Conservation (phyloP, 1,140 invertebrate genomes). For the Drosophila nigromelanica region DNA sequence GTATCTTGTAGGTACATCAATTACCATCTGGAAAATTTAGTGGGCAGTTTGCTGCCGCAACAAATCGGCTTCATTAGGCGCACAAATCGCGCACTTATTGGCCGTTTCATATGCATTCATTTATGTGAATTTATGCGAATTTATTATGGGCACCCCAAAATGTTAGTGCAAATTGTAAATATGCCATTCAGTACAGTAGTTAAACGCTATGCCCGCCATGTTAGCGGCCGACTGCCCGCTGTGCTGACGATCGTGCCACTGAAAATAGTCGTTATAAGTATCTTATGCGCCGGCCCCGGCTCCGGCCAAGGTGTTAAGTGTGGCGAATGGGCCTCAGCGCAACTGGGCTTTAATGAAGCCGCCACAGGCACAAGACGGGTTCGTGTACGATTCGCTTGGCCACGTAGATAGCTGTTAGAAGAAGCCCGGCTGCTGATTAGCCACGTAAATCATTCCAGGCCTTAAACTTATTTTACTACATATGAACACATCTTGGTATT, state of each 20-base stretch:
- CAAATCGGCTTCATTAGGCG: conserved; percentile 77
- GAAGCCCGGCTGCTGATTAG: neutral
- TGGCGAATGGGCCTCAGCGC: conserved; percentile 42
- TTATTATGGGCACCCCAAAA: conserved; percentile 60
- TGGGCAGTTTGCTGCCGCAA: conserved; percentile 67
- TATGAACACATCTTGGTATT: too few species aligned
- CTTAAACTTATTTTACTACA: conserved; percentile 1
- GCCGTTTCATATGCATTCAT: conserved; percentile 50
- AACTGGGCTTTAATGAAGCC: conserved; percentile 63
- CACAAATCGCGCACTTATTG: conserved; percentile 75
- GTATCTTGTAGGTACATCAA: conserved; percentile 45
- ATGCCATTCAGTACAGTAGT: conserved; percentile 72
- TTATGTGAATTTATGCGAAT: conserved; percentile 63
- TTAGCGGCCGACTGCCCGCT: conserved; percentile 57
- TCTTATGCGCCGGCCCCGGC: neutral
- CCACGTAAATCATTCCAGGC: neutral
- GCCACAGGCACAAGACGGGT: conserved; percentile 1
- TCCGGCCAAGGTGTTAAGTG: conserved; percentile 33
- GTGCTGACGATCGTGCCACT: conserved; percentile 50
- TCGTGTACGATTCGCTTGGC: conserved; percentile 26
- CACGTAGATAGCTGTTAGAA: conserved; percentile 9
- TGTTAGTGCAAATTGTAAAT: conserved; percentile 69
- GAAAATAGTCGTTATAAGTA: conserved; percentile 13
- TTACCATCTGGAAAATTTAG: conserved; percentile 63
- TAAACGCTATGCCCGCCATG: conserved; percentile 58